Evolutionary conservation across 2,888 invertebrate species (phyloP).

Genomic region (Hirtodrosophila trivittata): DNA sequence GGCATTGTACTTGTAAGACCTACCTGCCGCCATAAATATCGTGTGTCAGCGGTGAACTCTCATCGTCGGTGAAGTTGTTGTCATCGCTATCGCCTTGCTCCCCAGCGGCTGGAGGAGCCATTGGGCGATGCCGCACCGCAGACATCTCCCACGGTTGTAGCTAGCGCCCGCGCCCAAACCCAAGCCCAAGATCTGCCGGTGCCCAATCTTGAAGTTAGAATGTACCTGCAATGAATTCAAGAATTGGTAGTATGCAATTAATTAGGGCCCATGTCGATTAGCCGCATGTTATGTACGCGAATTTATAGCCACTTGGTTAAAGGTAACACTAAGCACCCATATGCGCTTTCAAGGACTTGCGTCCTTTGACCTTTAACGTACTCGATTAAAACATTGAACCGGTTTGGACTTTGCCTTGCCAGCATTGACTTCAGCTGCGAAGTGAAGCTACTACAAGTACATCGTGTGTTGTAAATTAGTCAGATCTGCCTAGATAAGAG

Average conservation of each 20-base stretch:
- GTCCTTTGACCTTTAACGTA: constrained; percentile 59
- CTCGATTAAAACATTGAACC: constrained; percentile 30
- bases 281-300: constrained; percentile 45
- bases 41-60: constrained; percentile 93
- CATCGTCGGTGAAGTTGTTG: constrained; percentile 94
- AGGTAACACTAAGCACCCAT: neutral
- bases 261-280: constrained; percentile 49
- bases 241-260: constrained; percentile 32
- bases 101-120: constrained; percentile 84
- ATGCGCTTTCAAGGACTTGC: constrained; percentile 55
- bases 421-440: constrained; percentile 9
- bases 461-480: too few species aligned
- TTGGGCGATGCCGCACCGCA: constrained; percentile 87
- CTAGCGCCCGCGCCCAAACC: constrained; percentile 36
- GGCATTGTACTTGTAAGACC: constrained; percentile 66
- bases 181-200: constrained; percentile 15
- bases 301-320: constrained; percentile 34
- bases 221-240: constrained; percentile 37
- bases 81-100: constrained; percentile 86
- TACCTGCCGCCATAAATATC: constrained; percentile 97
- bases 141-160: constrained; percentile 85
- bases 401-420: constrained; percentile 36
- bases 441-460: too few species aligned
- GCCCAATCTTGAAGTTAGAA: constrained; percentile 30
- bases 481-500: too few species aligned